Evolutionary conservation across 2,888 invertebrate species (phyloP).

Genomic region (Eretmocerus hayati): DNA sequence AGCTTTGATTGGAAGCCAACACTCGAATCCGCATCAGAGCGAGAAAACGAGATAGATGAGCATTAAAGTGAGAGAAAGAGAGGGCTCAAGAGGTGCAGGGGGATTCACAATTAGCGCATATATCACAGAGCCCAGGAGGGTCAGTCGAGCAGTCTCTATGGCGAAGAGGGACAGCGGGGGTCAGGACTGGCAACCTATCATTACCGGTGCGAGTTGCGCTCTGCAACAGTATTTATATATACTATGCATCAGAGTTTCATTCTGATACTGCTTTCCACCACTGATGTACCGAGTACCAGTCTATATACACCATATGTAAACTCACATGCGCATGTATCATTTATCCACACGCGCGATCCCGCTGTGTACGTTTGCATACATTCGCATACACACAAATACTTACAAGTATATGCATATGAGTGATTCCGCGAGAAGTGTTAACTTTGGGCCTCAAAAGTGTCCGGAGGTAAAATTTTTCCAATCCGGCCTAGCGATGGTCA

Average conservation of each 20-base stretch:
- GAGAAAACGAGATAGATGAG: background rate
- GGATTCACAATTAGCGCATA: slow-evolving; percentile 43
- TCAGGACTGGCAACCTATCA: slow-evolving; percentile 41
- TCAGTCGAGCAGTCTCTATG: slow-evolving; percentile 18
- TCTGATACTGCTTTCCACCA: too few species aligned
- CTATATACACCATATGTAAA: slow-evolving; percentile 11
- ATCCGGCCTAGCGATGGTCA: too few species aligned
- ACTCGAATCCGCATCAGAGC: too few species aligned
- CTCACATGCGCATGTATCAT: slow-evolving; percentile 34
- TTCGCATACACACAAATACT: background rate
- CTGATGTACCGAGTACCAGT: slow-evolving; percentile 1
- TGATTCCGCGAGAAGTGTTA: too few species aligned
- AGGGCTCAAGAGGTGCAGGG: slow-evolving; percentile 12
- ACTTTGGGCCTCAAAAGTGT: too few species aligned
- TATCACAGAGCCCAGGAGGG: slow-evolving; percentile 32
- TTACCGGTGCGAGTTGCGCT: slow-evolving; percentile 33
- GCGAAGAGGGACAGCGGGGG: slow-evolving; percentile 26
- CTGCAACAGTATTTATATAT: too few species aligned
- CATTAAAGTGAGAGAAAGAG: slow-evolving; percentile 1
- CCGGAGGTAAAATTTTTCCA: too few species aligned
- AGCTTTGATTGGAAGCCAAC: too few species aligned
- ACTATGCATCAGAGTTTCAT: too few species aligned
- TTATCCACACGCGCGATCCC: slow-evolving; percentile 27
- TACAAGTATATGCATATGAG: too few species aligned
- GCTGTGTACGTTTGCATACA: background rate